Evolutionary conservation across 2,797 vertebrate genomes (phyloP), one percentile per base, ranked within the genome.

Genomic region (Sebastes iracundus): DNA sequence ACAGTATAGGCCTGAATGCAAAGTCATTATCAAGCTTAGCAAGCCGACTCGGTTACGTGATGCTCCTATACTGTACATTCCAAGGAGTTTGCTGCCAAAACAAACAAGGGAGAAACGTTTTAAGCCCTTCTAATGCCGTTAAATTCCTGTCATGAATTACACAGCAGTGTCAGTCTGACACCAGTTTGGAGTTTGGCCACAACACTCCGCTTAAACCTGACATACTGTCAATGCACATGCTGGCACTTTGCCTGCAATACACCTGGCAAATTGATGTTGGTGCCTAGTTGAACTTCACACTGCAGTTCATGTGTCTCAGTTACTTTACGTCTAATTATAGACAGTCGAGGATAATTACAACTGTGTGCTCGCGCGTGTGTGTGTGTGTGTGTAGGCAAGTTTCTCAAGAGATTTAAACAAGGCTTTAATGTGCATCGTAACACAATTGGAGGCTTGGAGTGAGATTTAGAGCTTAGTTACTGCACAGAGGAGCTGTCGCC

Each of bases 121-220:
- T 87, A 87, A 87, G 76, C 74, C 79, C 33, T 53, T 62, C 65
- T 84, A 86, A 89, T 83, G 80, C 75, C 20, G 75, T 79, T 78
- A 81, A 66, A 85, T 88, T 90, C 83, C 25, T 90, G 82, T 64
- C 46, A 5, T 77, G 79, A 73, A 83, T 88, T 88, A 71, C 63
- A 25, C 76, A 55, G 61, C 63, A 27, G 64, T 85, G 75, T 84
- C 66, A 72, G 66, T 80, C 35, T 66, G 55, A 75, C 64, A 20
- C 42, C 38, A 67, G 65, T 77, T 71, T 75, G 65, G 65, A 82
- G 58, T 77, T 67, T 62, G 23, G 30, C 60, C 53, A 2, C n/a
- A 52, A 42, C 81, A 64, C 7, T 0, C 32, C 27, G 13, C 56
- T 63, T 23, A 49, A 72, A 84, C 74, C 28, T 74, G 30, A 81